Evolutionary conservation across 2,888 invertebrate genomes (phyloP).

Genomic region (Thyatira batis): DNA sequence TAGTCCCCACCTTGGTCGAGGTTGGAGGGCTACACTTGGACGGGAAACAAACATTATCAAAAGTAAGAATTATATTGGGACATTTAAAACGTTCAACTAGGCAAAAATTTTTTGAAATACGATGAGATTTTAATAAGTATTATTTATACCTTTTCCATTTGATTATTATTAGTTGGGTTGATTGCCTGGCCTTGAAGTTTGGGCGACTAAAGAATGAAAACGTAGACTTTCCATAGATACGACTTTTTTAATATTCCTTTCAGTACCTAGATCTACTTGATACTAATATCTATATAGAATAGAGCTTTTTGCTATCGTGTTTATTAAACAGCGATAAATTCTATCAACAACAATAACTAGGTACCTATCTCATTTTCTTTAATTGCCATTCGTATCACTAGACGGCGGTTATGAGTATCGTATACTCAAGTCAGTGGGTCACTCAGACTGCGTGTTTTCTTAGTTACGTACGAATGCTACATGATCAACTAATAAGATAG

Average conservation of each 20-base stretch:
- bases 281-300: background rate
- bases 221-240: background rate
- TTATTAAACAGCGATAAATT: background rate
- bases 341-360: background rate
- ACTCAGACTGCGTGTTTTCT: conserved; percentile 32
- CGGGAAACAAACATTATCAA: conserved; percentile 63
- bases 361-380: conserved; percentile 15
- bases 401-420: conserved; percentile 22
- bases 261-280: background rate
- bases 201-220: no score
- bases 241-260: conserved; percentile 9
- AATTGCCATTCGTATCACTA: conserved; percentile 21
- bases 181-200: no score
- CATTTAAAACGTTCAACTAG: conserved; percentile 9
- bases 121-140: no score
- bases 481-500: background rate
- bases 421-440: conserved; percentile 42
- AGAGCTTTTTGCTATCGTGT: background rate
- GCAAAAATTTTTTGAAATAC: no score
- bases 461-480: conserved; percentile 16
- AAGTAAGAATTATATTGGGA: conserved; percentile 48
- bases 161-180: no score
- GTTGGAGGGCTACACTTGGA: conserved; percentile 82
- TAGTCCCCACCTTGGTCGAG: conserved; percentile 80
- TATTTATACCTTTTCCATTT: no score